Percentiles rank a stretch among this genome's conserved stretches.
Conservation (phyloP, 2,797 vertebrate genomes). For the Enteromius trimaculatus region DNA sequence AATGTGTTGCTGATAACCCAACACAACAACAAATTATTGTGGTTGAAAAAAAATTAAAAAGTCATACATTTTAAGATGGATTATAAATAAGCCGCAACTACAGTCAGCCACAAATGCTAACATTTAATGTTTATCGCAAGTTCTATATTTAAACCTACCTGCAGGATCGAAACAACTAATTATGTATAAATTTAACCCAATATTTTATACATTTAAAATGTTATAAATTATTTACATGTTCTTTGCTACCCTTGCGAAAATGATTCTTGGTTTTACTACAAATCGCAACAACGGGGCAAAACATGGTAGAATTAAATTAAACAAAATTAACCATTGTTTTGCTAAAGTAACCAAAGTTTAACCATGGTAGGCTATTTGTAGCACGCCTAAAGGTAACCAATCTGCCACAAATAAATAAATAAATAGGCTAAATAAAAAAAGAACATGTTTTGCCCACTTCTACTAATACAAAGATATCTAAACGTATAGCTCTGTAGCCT, state of each 20-base stretch:
- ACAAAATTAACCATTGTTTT: background rate
- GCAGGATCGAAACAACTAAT: background rate
- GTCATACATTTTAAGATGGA: background rate
- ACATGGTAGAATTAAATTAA: background rate
- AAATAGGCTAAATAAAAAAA: background rate
- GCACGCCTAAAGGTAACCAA: background rate
- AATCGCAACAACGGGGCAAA: background rate
- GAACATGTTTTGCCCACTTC: background rate
- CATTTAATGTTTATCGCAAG: too few relatives aligned
- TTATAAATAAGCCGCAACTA: background rate
- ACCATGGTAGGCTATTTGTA: background rate
- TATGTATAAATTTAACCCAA: background rate
- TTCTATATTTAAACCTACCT: background rate
- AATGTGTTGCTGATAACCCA: background rate
- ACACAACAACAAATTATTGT: background rate
- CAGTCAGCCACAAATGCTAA: background rate
- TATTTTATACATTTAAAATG: background rate
- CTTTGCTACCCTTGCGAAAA: background rate
- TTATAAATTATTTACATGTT: background rate
- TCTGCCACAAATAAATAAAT: background rate
- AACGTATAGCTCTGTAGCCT: background rate
- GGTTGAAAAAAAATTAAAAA: background rate
- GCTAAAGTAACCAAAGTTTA: background rate
- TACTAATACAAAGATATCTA: background rate
- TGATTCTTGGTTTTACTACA: background rate